These are phyloP conservation scores for Lepidurus packardi DNA, from an alignment of 1,140 invertebrate species.

Conservation along the genomic window DNA sequence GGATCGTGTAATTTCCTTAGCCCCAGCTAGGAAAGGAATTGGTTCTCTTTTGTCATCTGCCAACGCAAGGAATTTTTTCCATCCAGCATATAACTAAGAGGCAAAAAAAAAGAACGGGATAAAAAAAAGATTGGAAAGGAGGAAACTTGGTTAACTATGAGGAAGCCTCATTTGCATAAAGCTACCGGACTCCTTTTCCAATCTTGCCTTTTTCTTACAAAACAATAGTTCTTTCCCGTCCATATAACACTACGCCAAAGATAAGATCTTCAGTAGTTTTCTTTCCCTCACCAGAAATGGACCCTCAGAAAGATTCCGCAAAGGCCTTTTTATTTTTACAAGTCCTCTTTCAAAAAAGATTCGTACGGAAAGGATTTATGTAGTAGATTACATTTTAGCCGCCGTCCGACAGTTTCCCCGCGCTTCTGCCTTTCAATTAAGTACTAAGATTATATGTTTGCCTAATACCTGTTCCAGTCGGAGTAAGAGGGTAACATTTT, in stretches of 20 bases:
- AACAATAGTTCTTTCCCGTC: conserved; percentile 16
- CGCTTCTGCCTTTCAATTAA: conserved; percentile 17
- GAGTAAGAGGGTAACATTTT: background rate
- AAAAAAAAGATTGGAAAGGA: background rate
- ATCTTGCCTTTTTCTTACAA: background rate
- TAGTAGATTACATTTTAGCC: background rate
- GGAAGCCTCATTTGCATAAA: conserved; percentile 3
- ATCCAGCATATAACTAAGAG: background rate
- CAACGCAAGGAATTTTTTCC: conserved; percentile 6
- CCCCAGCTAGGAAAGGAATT: conserved; percentile 14
- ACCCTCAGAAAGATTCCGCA: background rate
- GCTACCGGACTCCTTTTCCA: background rate
- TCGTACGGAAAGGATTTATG: background rate
- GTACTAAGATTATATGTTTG: conserved; percentile 19
- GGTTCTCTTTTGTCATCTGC: conserved; percentile 13
- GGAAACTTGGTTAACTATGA: conserved; percentile 3
- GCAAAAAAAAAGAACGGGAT: background rate
- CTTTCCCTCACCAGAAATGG: background rate
- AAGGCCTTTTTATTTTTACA: background rate
- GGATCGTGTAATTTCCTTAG: conserved; percentile 12
- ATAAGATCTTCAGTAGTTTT: background rate
- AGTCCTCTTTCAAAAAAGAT: background rate
- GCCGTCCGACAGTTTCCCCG: conserved; percentile 6
- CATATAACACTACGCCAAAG: conserved; percentile 4
- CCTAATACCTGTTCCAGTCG: conserved; percentile 14